Base-by-base conservation (phyloP, 2,113 vertebrate species). In the Caranx ignobilis region DNA sequence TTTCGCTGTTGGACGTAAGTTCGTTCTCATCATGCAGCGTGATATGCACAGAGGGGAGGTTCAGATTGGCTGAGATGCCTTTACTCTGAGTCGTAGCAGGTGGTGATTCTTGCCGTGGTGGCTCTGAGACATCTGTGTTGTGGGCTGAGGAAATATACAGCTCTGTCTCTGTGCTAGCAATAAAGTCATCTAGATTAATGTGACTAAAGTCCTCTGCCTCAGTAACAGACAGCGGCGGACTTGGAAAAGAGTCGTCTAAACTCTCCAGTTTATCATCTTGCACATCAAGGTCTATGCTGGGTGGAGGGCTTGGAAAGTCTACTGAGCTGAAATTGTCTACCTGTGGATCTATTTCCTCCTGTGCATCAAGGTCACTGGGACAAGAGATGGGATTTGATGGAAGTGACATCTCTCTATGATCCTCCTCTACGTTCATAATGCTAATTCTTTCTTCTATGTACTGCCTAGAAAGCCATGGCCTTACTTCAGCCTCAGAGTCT, bases 181-280 rank as follows among this genome's bases (percentile, higher is more conserved):
- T 81, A 81, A 92, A 91, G 45, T 93, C 88, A 6, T 92, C 91
- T 1, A 91, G 83, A 91, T 89, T 87, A 65, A 91, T 88, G 73
- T 82, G 77, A 82, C 75, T 81, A 70, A 90, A 91, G 43, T 93
- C 91, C 35, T 94, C 91, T 63, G 68, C 43, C 37, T 93, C 92
- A 72, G 60, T 74, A 71, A 94, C 81, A 48, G 91, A 93, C 60
- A 87, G 91, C 0, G 93, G 93, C 16, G 93, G 93, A 75, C 93
- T 94, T 13, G 93, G 93, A 82, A 94, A 94, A 69, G 91, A 93
- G 75, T 94, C 92, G 0, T 94, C 91, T 71, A 93, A 90, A 89
- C 91, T 93, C 72, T 94, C 91, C 75, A 93, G 50, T 86, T 91
- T 93, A 79, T 93, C 92, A 79, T 94, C 92, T 79, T 94, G 93